A percentile compares a stretch with the other conserved stretches of the same genome.
Conservation (phyloP, 2,113 vertebrate species). For the Microcebus jonahi region DNA sequence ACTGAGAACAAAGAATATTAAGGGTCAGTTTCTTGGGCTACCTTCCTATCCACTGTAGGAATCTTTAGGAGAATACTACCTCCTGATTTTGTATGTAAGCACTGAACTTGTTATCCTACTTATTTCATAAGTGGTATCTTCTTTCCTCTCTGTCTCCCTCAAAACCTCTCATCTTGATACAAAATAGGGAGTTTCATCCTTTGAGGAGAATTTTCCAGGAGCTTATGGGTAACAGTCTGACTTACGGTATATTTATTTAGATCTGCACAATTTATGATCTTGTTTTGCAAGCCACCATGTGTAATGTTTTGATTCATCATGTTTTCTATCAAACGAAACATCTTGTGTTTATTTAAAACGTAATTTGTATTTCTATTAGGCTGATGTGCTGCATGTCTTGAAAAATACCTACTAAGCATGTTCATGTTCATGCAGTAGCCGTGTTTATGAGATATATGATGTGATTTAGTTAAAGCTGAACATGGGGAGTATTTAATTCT, state of each 20-base stretch:
- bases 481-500: background rate
- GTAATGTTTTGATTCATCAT: slow-evolving; percentile 79
- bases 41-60: background rate
- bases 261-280: slow-evolving; percentile 76
- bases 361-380: slow-evolving; percentile 74
- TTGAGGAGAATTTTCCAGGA: slow-evolving; percentile 80
- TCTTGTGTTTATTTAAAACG: slow-evolving; percentile 77
- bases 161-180: slow-evolving; percentile 78
- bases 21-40: background rate
- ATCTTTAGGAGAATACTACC: background rate
- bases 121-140: slow-evolving; percentile 75
- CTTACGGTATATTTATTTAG: slow-evolving; percentile 79
- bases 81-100: slow-evolving; percentile 73
- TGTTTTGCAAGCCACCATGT: slow-evolving; percentile 81
- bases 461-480: slow-evolving; percentile 67
- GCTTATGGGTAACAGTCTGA: slow-evolving; percentile 78
- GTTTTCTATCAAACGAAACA: slow-evolving; percentile 75
- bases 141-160: slow-evolving; percentile 80
- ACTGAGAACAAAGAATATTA: background rate
- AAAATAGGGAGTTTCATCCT: slow-evolving; percentile 79
- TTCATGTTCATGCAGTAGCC: slow-evolving; percentile 76
- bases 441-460: slow-evolving; percentile 80
- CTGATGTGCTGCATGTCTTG: slow-evolving; percentile 77
- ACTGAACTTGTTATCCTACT: slow-evolving; percentile 66
- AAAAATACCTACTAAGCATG: slow-evolving; percentile 68